Percentiles rank a stretch among this genome's conserved stretches.
phyloP scores from a whole-genome alignment of 2,888 invertebrate species.

The Phlogophora meticulosa region DNA sequence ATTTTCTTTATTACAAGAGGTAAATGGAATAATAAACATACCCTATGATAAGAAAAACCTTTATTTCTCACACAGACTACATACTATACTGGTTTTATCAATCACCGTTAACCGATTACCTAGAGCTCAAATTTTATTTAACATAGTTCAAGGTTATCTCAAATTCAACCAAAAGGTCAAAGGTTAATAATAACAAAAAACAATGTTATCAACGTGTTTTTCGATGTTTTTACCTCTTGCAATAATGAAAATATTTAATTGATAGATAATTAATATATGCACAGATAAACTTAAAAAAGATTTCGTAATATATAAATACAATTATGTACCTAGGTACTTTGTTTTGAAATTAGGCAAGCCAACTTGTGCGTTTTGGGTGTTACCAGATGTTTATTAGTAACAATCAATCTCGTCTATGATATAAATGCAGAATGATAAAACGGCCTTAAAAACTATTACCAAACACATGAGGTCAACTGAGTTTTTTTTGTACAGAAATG shows the following conservation, averaged over 20 bases:
- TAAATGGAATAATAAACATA: slow-evolving; percentile 3
- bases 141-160: slow-evolving; percentile 22
- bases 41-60: background rate
- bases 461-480: background rate
- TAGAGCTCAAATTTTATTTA: background rate
- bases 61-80: background rate
- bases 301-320: too few species aligned
- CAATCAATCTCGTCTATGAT: slow-evolving; percentile 4
- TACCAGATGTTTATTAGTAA: background rate
- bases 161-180: slow-evolving; percentile 44
- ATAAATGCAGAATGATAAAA: background rate
- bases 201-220: background rate
- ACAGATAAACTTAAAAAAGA: too few species aligned
- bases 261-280: background rate
- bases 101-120: background rate
- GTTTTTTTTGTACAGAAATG: background rate
- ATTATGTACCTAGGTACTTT: background rate
- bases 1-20: slow-evolving; percentile 33
- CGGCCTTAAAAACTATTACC: background rate
- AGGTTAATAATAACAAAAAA: slow-evolving; percentile 31
- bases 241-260: slow-evolving; percentile 11
- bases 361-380: background rate
- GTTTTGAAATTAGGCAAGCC: background rate
- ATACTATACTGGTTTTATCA: background rate
- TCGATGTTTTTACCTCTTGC: slow-evolving; percentile 31